Base-by-base conservation (phyloP, 2,113 vertebrate species). In the Monopterus albus region DNA sequence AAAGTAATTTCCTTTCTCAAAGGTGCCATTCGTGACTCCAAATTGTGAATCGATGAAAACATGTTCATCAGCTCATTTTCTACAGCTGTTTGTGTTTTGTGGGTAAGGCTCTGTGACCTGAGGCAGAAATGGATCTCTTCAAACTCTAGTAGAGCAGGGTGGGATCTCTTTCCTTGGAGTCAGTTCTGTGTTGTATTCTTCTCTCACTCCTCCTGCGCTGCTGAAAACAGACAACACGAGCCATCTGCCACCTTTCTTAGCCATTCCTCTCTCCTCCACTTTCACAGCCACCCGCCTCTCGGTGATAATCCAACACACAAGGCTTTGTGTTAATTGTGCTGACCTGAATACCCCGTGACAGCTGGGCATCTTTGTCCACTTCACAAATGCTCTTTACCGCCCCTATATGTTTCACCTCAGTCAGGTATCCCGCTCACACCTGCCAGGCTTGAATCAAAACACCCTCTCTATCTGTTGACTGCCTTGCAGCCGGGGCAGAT, bases 261-360 rank as follows among this genome's bases (percentile, higher is more conserved):
- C 79, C 28, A 49, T 64, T 69, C 51, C 21, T 78, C 9, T 40
- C 33, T 18, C 46, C 57, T 53, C 26, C 33, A 68, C 60, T 74
- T 63, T 65, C 55, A 10, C 39, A 52, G 68, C 87, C 88, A 85
- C 84, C 81, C 87, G 88, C 85, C n/a, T 81, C 64, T n/a, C 68
- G 58, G 21, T 59, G 72, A 74, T 82, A 75, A 83, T 80, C 58
- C 71, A 47, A 25, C 76, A 39, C 65, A 28, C 53, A 62, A 70
- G 67, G 64, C 58, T 75, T 66, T 57, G 64, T 73, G 63, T 23
- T 85, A 58, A 81, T 81, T 87, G 78, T 45, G 43, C 65, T 49
- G 73, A 20, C 43, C 59, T 43, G 55, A 79, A 43, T 61, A 3
- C 57, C 14, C 31, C 55, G 21, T 52, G 68, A 71, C 87, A 77